A percentile compares a stretch with the other conserved stretches of the same genome.
phyloP scores from a whole-genome alignment of 1,140 invertebrate species.

The Cotesia typhae region DNA sequence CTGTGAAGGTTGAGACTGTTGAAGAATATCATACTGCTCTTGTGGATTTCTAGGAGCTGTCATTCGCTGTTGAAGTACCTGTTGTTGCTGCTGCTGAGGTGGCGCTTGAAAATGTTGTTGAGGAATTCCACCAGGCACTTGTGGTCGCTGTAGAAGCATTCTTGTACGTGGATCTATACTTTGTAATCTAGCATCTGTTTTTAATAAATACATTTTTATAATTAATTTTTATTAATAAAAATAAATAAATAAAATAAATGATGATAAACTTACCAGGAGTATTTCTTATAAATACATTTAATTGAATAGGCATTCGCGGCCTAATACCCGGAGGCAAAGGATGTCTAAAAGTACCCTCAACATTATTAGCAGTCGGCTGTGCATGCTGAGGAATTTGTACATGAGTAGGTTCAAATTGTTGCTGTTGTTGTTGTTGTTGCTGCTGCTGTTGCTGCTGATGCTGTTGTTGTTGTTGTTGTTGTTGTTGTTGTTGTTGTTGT shows the following conservation, averaged over 20 bases:
- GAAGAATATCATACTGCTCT: conserved; percentile 60
- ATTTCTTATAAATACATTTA: conserved; percentile 59
- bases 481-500: too few species aligned
- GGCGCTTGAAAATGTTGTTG: conserved; percentile 54
- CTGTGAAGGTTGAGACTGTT: conserved; percentile 13
- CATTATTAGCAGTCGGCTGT: conserved; percentile 49
- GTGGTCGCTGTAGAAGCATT: conserved; percentile 62
- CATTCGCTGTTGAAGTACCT: conserved; percentile 51
- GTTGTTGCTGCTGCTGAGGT: conserved; percentile 46
- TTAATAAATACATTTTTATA: conserved; percentile 34
- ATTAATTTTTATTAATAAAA: neutral
- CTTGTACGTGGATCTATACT: conserved; percentile 65
- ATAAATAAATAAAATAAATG: neutral
- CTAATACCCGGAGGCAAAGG: conserved; percentile 69
- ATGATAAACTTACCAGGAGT: conserved; percentile 51
- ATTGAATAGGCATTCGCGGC: conserved; percentile 62
- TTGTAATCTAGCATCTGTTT: conserved; percentile 59
- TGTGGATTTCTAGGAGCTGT: conserved; percentile 50
- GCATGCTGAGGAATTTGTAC: conserved; percentile 58
- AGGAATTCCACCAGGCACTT: conserved; percentile 46
- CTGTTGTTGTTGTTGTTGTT: too few species aligned
- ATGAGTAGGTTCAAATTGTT: conserved; percentile 55
- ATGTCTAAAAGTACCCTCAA: conserved; percentile 69
- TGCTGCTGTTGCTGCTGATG: too few species aligned
- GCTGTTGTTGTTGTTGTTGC: conserved; percentile 44